Conservation (phyloP, 64 coral and sea anemone species). For the Montipora foliosa region DNA sequence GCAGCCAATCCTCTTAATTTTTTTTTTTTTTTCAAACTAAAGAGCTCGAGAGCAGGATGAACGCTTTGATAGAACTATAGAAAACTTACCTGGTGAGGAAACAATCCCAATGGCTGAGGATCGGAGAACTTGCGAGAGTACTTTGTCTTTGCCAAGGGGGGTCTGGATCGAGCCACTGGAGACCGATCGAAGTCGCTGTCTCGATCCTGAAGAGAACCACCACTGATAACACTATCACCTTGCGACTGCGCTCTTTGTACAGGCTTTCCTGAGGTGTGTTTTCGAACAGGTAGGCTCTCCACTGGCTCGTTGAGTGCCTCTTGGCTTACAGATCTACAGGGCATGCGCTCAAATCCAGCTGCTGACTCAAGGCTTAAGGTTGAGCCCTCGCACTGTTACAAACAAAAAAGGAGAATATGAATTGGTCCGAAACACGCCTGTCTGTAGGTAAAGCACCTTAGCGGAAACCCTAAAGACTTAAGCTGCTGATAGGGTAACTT, state of each 20-base stretch:
- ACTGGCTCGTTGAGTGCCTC: constrained; percentile 49
- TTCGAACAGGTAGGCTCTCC: background rate
- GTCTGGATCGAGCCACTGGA: constrained; percentile 49
- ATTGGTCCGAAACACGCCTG: no score
- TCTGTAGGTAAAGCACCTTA: no score
- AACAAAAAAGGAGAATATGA: background rate
- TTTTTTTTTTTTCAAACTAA: background rate
- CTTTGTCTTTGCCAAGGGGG: constrained; percentile 37
- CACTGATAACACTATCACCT: constrained; percentile 93
- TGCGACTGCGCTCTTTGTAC: constrained; percentile 86
- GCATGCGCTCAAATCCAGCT: constrained; percentile 54
- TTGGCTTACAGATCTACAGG: constrained; percentile 63
- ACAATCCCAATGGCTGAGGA: constrained; percentile 58
- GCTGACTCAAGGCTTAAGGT: constrained; percentile 61
- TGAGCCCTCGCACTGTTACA: constrained; percentile 63
- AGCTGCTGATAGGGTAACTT: no score
- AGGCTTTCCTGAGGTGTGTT: constrained; percentile 48
- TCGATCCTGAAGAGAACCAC: constrained; percentile 88
- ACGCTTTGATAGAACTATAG: no score
- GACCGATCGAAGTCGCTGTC: constrained; percentile 85
- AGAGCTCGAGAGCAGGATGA: background rate
- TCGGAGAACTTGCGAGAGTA: constrained; percentile 86
- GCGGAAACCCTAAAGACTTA: no score
- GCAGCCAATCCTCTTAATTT: no score
- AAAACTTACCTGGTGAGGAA: constrained; percentile 28